phyloP scores from a whole-genome alignment of 2,888 invertebrate species.

The Mythimna loreyi region DNA sequence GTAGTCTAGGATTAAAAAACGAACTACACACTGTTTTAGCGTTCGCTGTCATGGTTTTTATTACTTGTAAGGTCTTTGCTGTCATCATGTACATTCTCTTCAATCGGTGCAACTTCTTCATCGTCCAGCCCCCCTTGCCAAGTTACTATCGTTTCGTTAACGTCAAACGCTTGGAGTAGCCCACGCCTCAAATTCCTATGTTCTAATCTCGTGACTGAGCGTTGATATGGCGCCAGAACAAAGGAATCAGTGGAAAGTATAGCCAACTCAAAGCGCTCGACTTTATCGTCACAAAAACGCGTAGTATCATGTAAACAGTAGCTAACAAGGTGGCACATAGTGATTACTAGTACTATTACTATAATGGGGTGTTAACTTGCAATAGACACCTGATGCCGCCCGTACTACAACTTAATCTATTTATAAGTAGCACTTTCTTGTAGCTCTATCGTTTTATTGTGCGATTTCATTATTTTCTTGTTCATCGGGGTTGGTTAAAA shows the following conservation, averaged over 20 bases:
- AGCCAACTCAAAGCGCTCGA: too few relatives aligned
- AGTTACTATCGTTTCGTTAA: too few relatives aligned
- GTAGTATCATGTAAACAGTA: constrained; percentile 68
- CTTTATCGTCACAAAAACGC: constrained; percentile 14
- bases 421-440: constrained; percentile 52
- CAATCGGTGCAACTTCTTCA: background rate
- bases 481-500: background rate
- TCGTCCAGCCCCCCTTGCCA: too few relatives aligned
- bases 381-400: constrained; percentile 79
- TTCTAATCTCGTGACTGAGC: too few relatives aligned
- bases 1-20: too few relatives aligned
- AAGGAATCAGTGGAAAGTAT: too few relatives aligned
- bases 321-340: constrained; percentile 59
- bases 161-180: too few relatives aligned
- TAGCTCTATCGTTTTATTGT: constrained; percentile 19
- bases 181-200: too few relatives aligned
- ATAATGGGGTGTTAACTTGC: constrained; percentile 82
- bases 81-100: background rate
- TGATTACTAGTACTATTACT: constrained; percentile 74
- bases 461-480: constrained; percentile 1
- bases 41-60: too few relatives aligned
- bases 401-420: constrained; percentile 55
- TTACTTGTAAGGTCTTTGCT: background rate
- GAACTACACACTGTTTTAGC: too few relatives aligned
- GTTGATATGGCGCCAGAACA: too few relatives aligned